phyloP scores from a whole-genome alignment of 2,797 vertebrate genomes.

The Crypturellus tataupa region DNA sequence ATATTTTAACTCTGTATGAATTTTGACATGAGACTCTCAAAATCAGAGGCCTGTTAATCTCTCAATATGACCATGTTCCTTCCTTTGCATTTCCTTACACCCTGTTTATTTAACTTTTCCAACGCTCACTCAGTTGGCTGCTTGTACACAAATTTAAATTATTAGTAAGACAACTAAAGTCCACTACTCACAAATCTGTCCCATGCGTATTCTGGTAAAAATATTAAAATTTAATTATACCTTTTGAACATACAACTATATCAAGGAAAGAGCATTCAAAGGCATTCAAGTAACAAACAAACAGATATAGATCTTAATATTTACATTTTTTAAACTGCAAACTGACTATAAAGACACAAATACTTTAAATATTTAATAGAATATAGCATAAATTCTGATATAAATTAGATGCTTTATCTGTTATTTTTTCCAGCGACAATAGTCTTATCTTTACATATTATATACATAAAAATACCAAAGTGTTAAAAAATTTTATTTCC shows the following conservation, averaged over 20 bases:
- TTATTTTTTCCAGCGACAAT: constrained; percentile 39
- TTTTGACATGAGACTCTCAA: neutral
- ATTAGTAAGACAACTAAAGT: neutral
- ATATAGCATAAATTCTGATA: constrained; percentile 72
- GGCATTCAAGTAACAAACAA: constrained; percentile 56
- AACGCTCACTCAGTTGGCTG: neutral
- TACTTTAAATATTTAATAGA: constrained; percentile 62
- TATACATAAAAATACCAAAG: constrained; percentile 79
- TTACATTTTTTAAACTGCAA: constrained; percentile 66
- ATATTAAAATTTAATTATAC: constrained; percentile 78
- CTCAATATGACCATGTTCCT: neutral
- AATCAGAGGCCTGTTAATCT: neutral
- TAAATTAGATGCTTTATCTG: constrained; percentile 70
- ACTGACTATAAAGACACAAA: constrained; percentile 71
- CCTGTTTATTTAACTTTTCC: neutral
- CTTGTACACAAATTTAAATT: neutral
- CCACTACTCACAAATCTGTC: neutral
- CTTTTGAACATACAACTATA: constrained; percentile 66
- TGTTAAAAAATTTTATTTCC: constrained; percentile 78
- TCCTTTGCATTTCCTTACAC: neutral
- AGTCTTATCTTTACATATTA: constrained; percentile 69
- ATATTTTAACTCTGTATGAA: neutral
- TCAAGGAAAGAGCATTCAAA: constrained; percentile 65
- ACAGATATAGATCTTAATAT: constrained; percentile 47
- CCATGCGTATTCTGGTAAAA: constrained; percentile 60